Conservation (phyloP, 1,140 invertebrate species). For the Calosoma granatense region DNA sequence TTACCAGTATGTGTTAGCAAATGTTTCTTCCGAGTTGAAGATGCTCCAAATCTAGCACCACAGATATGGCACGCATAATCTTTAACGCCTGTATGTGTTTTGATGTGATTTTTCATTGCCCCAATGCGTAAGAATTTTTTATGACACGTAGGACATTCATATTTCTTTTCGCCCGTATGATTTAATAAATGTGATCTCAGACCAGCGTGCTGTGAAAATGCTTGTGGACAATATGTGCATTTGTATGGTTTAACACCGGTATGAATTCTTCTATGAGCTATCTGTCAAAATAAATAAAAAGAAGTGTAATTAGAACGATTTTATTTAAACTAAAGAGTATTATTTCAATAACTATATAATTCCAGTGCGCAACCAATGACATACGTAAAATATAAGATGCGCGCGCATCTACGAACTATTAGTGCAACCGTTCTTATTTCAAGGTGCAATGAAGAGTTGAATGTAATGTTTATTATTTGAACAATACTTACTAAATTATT, state of each 20-base stretch:
- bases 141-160: constrained; percentile 13
- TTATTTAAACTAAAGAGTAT: too few species aligned
- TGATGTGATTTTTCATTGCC: background rate
- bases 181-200: constrained; percentile 20
- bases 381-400: too few species aligned
- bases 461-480: too few species aligned
- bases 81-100: constrained; percentile 40
- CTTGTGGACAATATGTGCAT: constrained; percentile 33
- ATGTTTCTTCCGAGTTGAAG: background rate
- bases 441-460: too few species aligned
- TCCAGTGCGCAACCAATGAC: too few species aligned
- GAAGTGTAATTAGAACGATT: too few species aligned
- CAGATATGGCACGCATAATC: constrained; percentile 38
- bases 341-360: too few species aligned
- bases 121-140: background rate
- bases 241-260: constrained; percentile 46
- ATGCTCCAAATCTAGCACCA: constrained; percentile 11
- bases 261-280: constrained; percentile 39
- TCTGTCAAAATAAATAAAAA: too few species aligned
- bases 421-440: too few species aligned
- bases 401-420: too few species aligned
- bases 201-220: constrained; percentile 18
- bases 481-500: background rate
- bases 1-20: constrained; percentile 1
- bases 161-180: constrained; percentile 21